These are phyloP conservation scores for Lepidurus packardi DNA, from an alignment of 1,140 invertebrate species.

Conservation along the genomic window DNA sequence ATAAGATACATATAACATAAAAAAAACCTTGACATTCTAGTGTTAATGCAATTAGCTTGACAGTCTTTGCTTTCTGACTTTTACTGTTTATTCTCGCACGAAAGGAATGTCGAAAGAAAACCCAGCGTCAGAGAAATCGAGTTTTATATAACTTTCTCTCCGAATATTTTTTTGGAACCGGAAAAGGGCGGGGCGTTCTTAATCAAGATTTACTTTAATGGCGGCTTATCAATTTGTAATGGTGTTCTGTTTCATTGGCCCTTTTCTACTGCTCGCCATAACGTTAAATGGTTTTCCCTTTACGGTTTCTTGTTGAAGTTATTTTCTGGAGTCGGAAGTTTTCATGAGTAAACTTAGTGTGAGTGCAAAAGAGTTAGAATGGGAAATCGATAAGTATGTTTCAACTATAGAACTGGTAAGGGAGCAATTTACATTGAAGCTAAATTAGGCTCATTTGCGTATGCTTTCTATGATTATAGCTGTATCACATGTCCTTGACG, in stretches of 20 bases:
- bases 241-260: background rate
- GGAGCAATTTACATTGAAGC: background rate
- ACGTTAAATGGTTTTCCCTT: constrained; percentile 31
- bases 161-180: background rate
- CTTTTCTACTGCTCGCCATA: background rate
- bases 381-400: constrained; percentile 27
- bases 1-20: too few relatives aligned
- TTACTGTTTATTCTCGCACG: background rate
- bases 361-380: constrained; percentile 23
- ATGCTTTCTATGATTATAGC: background rate
- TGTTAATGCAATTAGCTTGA: too few relatives aligned
- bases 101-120: background rate
- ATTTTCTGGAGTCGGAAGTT: background rate
- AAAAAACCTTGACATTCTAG: too few relatives aligned
- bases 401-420: constrained; percentile 29
- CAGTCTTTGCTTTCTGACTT: too few relatives aligned
- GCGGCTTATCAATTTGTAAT: background rate
- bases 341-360: constrained; percentile 16
- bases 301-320: background rate
- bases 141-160: constrained; percentile 5
- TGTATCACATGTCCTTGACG: too few relatives aligned
- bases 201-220: background rate
- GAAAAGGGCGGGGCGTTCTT: background rate
- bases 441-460: background rate
- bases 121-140: constrained; percentile 8